Evolutionary conservation across 2,113 vertebrate genomes (phyloP), one percentile per base, ranked within the genome.

Genomic region (Leptosomus discolor): DNA sequence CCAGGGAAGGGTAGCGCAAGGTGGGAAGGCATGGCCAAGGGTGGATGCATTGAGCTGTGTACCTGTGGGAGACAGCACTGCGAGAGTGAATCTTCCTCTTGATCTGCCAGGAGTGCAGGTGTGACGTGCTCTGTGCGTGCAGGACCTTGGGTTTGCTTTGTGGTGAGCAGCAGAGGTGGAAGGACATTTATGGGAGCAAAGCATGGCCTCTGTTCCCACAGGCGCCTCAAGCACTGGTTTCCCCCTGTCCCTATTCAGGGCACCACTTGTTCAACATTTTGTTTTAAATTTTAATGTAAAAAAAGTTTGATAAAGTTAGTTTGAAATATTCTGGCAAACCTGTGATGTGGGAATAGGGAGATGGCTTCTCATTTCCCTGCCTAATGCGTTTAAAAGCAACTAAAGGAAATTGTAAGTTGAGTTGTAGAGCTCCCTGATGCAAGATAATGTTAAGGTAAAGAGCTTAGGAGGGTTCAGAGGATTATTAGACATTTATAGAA

Each of bases 401-500:
- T 80, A 48, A 85, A 85, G 82, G 76, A 84, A 78, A 93, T 84
- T 41, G 6, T 68, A 41, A 87, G 53, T 57, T 83, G 88, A 46
- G 46, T 86, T 63, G 79, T 81, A 58, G 91, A 86, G 71, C 60
- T 90, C 88, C 84, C 88, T 20, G 6, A 24, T 15, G 29, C 50
- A 68, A 91, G 64, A 43, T 83, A 68, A 83, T 3, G n/a, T 73
- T 65, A 69, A 65, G 22, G 57, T 88, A 53, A 89, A 81, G 85
- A 84, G 76, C 51, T 94, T 77, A 61, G 67, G 46, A 65, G 36
- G 34, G 41, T 91, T 91, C 71, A 71, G 83, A 85, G 74, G 86
- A 81, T 90, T 92, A 81, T 71, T 64, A 71, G 36, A 20, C 14
- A 0, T 86, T 93, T 96, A 84, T 85, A 68, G 92, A 70, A 94